These are phyloP conservation scores for Heliconius cydno DNA, from an alignment of 2,888 invertebrate species.

Conservation along the genomic window DNA sequence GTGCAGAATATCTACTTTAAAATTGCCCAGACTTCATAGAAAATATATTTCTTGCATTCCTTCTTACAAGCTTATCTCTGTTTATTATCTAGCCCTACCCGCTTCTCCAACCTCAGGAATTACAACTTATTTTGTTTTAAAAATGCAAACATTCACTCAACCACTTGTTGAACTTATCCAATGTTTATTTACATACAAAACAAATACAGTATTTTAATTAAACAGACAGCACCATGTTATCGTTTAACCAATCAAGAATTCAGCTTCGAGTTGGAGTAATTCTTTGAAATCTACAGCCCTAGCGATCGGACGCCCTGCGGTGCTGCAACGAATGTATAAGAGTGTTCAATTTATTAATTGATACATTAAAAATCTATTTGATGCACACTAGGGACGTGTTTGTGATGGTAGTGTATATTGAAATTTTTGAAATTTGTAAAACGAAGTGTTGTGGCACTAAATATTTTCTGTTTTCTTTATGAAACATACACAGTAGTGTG, in stretches of 20 bases:
- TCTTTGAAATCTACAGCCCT: constrained; percentile 8
- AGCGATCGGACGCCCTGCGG: background rate
- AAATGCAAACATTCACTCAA: constrained; percentile 7
- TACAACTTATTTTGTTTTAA: background rate
- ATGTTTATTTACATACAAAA: constrained; percentile 11
- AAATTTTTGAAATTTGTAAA: too few species aligned
- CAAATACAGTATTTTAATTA: constrained; percentile 11
- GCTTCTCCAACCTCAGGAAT: background rate
- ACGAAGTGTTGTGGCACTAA: too few species aligned
- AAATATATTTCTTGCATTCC: background rate
- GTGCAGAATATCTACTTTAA: background rate
- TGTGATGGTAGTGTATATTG: background rate
- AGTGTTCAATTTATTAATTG: constrained; percentile 4
- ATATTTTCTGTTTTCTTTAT: too few species aligned
- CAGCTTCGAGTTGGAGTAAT: background rate
- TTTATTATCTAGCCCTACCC: background rate
- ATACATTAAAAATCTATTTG: constrained; percentile 1
- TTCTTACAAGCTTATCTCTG: background rate
- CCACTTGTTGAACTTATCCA: background rate
- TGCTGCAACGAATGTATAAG: constrained; percentile 3
- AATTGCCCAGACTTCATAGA: background rate
- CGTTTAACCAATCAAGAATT: constrained; percentile 11
- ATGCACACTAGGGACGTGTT: background rate
- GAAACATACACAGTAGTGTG: too few species aligned
- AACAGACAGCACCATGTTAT: background rate